Conservation (phyloP, 2,888 invertebrate genomes). For the Rhagium mordax region DNA sequence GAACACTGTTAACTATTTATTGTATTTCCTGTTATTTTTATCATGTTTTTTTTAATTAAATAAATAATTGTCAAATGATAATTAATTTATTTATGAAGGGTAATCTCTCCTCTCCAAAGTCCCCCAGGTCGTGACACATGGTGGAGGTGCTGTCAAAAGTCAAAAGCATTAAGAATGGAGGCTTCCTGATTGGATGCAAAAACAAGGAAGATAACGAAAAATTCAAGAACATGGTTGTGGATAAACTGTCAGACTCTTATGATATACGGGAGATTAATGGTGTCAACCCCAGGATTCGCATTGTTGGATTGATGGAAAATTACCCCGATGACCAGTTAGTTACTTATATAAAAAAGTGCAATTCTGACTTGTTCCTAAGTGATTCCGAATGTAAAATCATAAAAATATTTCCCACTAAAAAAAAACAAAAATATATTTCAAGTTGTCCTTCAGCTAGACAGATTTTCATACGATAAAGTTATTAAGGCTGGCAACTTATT, state of each 20-base stretch:
- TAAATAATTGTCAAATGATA: too few relatives aligned
- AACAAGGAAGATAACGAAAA: slow-evolving; percentile 20
- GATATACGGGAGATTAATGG: slow-evolving; percentile 20
- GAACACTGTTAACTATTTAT: too few relatives aligned
- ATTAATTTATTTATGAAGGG: too few relatives aligned
- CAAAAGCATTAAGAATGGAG: slow-evolving; percentile 17
- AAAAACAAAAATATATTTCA: slow-evolving; percentile 4
- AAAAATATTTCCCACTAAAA: not conserved
- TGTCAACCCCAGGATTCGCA: slow-evolving; percentile 23
- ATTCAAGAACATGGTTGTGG: slow-evolving; percentile 3
- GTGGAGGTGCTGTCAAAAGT: slow-evolving; percentile 22
- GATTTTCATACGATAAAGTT: not conserved
- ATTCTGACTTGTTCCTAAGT: not conserved
- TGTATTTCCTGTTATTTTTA: too few relatives aligned
- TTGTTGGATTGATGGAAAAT: slow-evolving; percentile 29
- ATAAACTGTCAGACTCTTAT: slow-evolving; percentile 30
- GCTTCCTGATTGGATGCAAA: slow-evolving; percentile 25
- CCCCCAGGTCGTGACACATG: too few relatives aligned
- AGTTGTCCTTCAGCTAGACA: not conserved
- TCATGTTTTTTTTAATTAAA: too few relatives aligned
- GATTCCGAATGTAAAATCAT: not conserved
- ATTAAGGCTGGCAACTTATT: not conserved
- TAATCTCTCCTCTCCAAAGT: too few relatives aligned
- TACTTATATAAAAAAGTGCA: slow-evolving; percentile 4
- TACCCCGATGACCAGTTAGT: not conserved